Evolutionary conservation across 1,140 invertebrate species (phyloP), one percentile per base, ranked within the genome.

Genomic region (Lasioglossum baleicum): DNA sequence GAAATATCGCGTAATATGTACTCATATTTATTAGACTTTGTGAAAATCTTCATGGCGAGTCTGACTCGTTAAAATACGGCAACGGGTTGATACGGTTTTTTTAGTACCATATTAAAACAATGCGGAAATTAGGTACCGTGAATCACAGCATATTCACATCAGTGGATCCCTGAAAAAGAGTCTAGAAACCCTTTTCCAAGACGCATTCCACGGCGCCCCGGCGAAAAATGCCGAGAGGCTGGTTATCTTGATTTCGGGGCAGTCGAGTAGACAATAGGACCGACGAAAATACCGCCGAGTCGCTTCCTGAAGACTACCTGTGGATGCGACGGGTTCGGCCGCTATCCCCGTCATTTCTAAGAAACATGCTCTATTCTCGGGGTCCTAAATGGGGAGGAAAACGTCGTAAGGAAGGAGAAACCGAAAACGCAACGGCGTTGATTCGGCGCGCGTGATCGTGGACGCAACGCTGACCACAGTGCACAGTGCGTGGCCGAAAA

Each of bases 281-380:
- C n/a, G 53, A 56, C 7, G 20, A 56, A 42, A 56, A 42, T 26
- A 42, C 7, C 17, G 6, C 7, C 17, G n/a, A 53, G n/a, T 15
- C 60, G 42, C 42, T 70, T 70, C 42, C 75, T 40, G 56, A 76
- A 70, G 70, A 70, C 56, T 76, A 76, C 66, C 75, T 70, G 56
- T 40, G 31, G 15, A 48, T 5, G 20, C 20, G 66, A 7, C 20
- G 17, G 7, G 40, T 53, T 15, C 22, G 53, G 7, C 48, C 56
- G 13, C 7, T 22, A 58, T 42, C 40, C 17, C 15, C 11, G 66
- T 53, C 63, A 26, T 15, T 76, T 76, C 66, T n/a, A 2, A 40
- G 66, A 76, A 76, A n/a, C 8, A 48, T 60, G 40, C 53, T 4
- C 17, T 42, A 42, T 26, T 71, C 58, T 51, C 15, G 51, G 13